phyloP scores from a whole-genome alignment of 2,888 invertebrate species.

The Conops quadrifasciatus region DNA sequence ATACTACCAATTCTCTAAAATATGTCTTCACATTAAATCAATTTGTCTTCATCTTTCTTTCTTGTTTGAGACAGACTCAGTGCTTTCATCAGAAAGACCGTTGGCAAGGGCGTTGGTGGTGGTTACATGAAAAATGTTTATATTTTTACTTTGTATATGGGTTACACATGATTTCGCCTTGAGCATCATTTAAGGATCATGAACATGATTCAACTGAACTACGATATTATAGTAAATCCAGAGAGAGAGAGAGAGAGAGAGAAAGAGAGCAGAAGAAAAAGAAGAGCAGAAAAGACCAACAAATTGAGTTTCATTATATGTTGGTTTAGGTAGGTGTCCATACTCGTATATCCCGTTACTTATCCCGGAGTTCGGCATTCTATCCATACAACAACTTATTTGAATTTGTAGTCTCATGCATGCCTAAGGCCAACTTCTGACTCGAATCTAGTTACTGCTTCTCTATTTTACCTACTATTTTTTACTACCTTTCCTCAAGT shows the following conservation, averaged over 20 bases:
- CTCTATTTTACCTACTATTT: neutral
- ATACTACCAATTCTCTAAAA: too few species aligned
- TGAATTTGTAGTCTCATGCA: neutral
- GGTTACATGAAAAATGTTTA: constrained; percentile 17
- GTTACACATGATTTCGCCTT: constrained; percentile 18
- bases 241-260: too few species aligned
- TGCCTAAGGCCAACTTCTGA: neutral
- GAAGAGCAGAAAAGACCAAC: neutral
- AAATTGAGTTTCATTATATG: constrained; percentile 24
- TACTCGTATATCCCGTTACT: constrained; percentile 2
- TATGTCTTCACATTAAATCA: too few species aligned
- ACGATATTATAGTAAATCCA: too few species aligned
- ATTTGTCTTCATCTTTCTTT: too few species aligned
- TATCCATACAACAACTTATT: neutral
- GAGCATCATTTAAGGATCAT: neutral
- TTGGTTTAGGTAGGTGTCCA: neutral
- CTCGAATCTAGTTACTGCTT: too few species aligned
- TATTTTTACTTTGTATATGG: constrained; percentile 25
- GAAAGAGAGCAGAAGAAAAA: neutral
- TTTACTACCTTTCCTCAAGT: neutral
- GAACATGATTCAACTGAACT: neutral
- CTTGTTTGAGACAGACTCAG: too few species aligned
- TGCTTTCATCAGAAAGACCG: too few species aligned
- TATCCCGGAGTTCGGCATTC: too few species aligned
- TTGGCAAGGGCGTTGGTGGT: too few species aligned